Percentiles rank a stretch among this genome's conserved stretches.
Evolutionary conservation across 2,797 vertebrate genomes (phyloP).

Genomic region (Cacajao melanocephalus): DNA sequence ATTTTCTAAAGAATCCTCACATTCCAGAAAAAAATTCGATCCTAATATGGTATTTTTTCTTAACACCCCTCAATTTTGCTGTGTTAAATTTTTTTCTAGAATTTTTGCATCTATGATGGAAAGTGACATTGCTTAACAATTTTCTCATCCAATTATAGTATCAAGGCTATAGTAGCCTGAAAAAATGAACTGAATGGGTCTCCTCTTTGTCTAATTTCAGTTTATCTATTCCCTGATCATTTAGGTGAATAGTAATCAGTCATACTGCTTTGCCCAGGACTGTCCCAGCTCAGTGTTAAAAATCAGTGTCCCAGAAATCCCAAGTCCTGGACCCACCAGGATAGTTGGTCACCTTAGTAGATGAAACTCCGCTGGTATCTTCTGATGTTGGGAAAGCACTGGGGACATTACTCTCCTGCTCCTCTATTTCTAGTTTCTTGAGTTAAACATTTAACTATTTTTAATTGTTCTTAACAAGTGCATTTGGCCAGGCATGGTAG

Average conservation of each 20-base stretch:
- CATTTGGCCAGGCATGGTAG: too few species aligned
- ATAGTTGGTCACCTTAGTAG: background rate
- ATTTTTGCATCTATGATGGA: background rate
- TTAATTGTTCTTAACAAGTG: background rate
- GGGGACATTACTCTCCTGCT: background rate
- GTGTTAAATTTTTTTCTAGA: background rate
- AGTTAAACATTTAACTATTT: background rate
- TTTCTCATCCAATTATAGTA: background rate
- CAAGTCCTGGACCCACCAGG: background rate
- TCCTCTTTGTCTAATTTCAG: background rate
- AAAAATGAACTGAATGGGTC: background rate
- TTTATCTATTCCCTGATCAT: background rate
- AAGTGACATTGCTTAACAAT: background rate
- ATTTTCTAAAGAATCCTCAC: constrained; percentile 3
- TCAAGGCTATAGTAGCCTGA: background rate
- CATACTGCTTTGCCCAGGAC: background rate
- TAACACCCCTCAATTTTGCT: background rate
- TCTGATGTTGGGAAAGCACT: background rate
- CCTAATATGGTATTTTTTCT: background rate
- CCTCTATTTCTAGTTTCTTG: background rate
- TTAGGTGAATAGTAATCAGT: background rate
- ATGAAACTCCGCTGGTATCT: background rate
- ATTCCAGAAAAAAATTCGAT: background rate
- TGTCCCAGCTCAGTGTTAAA: background rate
- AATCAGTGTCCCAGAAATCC: background rate